Evolutionary conservation across 2,113 vertebrate genomes (phyloP), one percentile per base, ranked within the genome.

Genomic region (Prionailurus bengalensis): DNA sequence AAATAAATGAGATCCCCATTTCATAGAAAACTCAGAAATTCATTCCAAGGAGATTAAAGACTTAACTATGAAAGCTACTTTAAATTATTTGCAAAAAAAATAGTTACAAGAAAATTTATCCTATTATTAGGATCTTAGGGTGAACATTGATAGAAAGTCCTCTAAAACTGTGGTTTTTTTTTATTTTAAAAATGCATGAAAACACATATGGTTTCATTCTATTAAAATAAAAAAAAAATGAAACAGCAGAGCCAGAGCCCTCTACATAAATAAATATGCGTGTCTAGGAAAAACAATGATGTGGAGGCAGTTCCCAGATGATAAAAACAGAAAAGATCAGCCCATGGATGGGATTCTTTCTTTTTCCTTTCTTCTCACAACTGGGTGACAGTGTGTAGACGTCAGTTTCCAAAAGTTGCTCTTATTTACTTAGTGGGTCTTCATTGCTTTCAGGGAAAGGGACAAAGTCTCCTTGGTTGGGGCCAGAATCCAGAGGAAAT

Each of bases 331-430:
- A 39, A 58, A 70, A 27, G 0, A 7, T 51, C 6, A 7, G 14
- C 10, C 23, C 14, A 6, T 16, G 33, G 23, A 15, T 11, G 3
- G 2, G 7, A 14, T 15, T n/a, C 3, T 27, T 48, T 33, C 10
- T 19, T 61, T 15, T 74, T 11, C 48, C 7, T n/a, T 48, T 15
- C 33, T 31, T 33, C 42, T 73, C 42, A 4, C 33, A 45, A 29
- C n/a, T n/a, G 45, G 29, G 2, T 63, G 25, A 45, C 53, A 19
- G 15, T 7, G 2, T 21, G 7, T 16, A 13, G 10, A 4, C 4
- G 10, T 19, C 29, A 13, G 31, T 53, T n/a, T 82, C 48, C 36
- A 45, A 7, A 23, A 5, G 1, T n/a, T 65, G 15, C 21, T n/a
- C 33, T n/a, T 4, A 5, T 65, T 33, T 14, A 15, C 27, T 48